These are phyloP conservation scores for Antitype chi DNA, from an alignment of 2,888 invertebrate species.

Conservation along the genomic window DNA sequence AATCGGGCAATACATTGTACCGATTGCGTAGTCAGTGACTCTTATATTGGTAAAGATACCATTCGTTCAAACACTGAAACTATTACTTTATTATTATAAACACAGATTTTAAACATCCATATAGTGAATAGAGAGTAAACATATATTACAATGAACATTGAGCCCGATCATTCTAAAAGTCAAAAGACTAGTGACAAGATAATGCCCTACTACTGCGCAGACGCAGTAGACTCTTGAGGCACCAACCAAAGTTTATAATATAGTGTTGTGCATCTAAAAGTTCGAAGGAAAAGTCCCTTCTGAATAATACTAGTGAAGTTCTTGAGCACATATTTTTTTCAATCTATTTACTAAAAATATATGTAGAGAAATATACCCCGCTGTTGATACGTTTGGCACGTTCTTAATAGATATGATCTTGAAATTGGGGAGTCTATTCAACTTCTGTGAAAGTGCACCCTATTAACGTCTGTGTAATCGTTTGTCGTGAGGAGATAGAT, in stretches of 20 bases:
- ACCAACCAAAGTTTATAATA: constrained; percentile 15
- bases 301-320: constrained; percentile 54
- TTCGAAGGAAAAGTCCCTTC: constrained; percentile 43
- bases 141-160: constrained; percentile 29
- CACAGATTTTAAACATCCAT: constrained; percentile 35
- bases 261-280: constrained; percentile 35
- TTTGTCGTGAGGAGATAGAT: constrained; percentile 20
- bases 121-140: constrained; percentile 17
- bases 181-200: constrained; percentile 19
- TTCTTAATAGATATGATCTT: constrained; percentile 1
- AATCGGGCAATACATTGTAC: constrained; percentile 1
- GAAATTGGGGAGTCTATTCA: not conserved
- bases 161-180: constrained; percentile 31
- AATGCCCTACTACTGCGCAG: not conserved
- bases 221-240: constrained; percentile 1
- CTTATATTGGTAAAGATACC: not conserved
- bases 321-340: constrained; percentile 55
- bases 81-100: constrained; percentile 10
- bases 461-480: not conserved
- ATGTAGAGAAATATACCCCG: constrained; percentile 11
- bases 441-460: not conserved
- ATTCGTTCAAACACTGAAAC: constrained; percentile 17
- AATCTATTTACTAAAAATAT: constrained; percentile 41
- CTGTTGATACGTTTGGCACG: constrained; percentile 34
- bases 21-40: not conserved